Conservation (phyloP, 2,888 invertebrate species). For the Apamea epomidion region DNA sequence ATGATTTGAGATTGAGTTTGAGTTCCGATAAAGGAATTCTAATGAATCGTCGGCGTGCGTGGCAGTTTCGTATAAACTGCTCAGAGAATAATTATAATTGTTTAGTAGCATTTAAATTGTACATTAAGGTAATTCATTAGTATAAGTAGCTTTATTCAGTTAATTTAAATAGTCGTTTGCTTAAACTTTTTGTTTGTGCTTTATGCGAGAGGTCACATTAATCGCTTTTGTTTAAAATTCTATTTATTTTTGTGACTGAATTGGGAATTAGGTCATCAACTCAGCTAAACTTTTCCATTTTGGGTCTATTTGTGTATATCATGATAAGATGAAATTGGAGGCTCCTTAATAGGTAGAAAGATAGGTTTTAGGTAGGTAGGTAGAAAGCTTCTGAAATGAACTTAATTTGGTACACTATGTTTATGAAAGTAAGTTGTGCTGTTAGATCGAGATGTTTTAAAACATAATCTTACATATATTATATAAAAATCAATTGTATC, state of each 20-base stretch:
- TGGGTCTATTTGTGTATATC: slow-evolving; percentile 2
- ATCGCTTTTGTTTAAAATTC: slow-evolving; percentile 40
- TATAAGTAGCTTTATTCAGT: slow-evolving; percentile 49
- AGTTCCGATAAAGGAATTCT: slow-evolving; percentile 46
- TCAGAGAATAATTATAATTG: slow-evolving; percentile 43
- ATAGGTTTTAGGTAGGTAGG: not conserved
- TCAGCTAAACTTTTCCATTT: slow-evolving; percentile 22
- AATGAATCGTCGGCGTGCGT: slow-evolving; percentile 47
- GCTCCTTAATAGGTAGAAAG: not conserved
- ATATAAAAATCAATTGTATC: too few relatives aligned
- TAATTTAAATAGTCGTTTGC: slow-evolving; percentile 49
- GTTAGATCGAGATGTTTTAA: not conserved
- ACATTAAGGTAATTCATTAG: slow-evolving; percentile 52
- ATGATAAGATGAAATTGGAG: not conserved
- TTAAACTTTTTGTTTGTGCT: slow-evolving; percentile 52
- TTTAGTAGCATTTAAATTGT: slow-evolving; percentile 53
- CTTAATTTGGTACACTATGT: not conserved
- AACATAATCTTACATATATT: not conserved
- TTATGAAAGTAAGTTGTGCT: not conserved
- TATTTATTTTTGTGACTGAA: slow-evolving; percentile 31
- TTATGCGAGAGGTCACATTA: slow-evolving; percentile 38
- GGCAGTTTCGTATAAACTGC: slow-evolving; percentile 33
- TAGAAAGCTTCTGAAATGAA: not conserved
- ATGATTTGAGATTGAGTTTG: too few relatives aligned
- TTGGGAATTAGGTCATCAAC: slow-evolving; percentile 35